Percentiles rank a stretch among this genome's conserved stretches.
phyloP scores from a whole-genome alignment of 2,888 invertebrate genomes.

The Epiblema foenella region DNA sequence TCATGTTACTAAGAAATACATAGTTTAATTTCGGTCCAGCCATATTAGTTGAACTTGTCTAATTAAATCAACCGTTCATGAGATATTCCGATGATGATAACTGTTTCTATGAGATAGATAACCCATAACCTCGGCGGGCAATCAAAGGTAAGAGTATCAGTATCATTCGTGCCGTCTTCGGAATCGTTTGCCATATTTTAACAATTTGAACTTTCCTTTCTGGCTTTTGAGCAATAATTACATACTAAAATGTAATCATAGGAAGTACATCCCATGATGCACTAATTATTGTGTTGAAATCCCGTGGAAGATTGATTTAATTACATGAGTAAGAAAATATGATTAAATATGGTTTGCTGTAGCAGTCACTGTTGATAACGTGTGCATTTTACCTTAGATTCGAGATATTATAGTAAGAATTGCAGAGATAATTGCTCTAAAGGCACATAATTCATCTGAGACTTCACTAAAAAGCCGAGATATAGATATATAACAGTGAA shows the following conservation, averaged over 20 bases:
- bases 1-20: conserved; percentile 42
- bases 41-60: conserved; percentile 54
- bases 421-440: conserved; percentile 1
- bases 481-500: conserved; percentile 25
- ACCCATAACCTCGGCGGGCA: conserved; percentile 61
- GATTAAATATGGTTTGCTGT: conserved; percentile 41
- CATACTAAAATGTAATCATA: conserved; percentile 27
- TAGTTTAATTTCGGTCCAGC: conserved; percentile 47
- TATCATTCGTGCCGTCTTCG: conserved; percentile 54
- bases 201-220: conserved; percentile 71
- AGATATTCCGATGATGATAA: conserved; percentile 61
- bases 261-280: conserved; percentile 28
- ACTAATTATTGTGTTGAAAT: conserved; percentile 4
- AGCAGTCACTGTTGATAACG: conserved; percentile 43
- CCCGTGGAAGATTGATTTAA: conserved; percentile 21
- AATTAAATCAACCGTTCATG: conserved; percentile 47
- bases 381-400: conserved; percentile 38
- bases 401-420: conserved; percentile 8
- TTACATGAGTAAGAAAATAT: conserved; percentile 17
- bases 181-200: conserved; percentile 81
- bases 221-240: conserved; percentile 35
- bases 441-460: neutral
- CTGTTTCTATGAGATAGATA: conserved; percentile 56
- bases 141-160: conserved; percentile 69
- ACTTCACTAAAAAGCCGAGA: conserved; percentile 1